A percentile compares a stretch with the other conserved stretches of the same genome.
Evolutionary conservation across 2,888 invertebrate genomes (phyloP).

Genomic region (Abrostola tripartita): DNA sequence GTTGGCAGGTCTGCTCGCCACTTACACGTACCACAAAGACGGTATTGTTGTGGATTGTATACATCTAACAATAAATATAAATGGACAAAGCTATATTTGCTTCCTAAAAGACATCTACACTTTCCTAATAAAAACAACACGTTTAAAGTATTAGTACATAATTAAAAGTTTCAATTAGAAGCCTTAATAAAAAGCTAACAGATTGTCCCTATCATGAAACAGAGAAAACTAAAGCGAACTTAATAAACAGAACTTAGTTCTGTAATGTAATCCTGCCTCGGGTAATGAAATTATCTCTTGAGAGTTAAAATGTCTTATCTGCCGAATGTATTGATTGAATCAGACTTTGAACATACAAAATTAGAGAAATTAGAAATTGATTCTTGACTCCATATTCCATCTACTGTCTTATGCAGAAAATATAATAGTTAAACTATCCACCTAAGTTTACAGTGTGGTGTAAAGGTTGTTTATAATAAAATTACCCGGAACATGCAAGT

Average conservation of each 20-base stretch:
- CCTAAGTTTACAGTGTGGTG: slow-evolving; percentile 10
- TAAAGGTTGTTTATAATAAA: slow-evolving; percentile 30
- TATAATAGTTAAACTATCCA: slow-evolving; percentile 7
- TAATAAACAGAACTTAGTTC: slow-evolving; percentile 51
- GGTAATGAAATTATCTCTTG: slow-evolving; percentile 49
- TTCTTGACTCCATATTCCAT: slow-evolving; percentile 8
- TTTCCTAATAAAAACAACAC: neutral
- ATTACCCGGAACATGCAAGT: slow-evolving; percentile 25
- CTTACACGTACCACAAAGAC: neutral
- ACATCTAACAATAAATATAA: neutral
- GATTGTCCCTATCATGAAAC: slow-evolving; percentile 25
- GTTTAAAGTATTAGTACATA: neutral
- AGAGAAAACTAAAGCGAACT: slow-evolving; percentile 48
- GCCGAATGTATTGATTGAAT: slow-evolving; percentile 52
- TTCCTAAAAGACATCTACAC: neutral
- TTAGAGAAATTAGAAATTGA: neutral
- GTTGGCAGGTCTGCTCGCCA: slow-evolving; percentile 1
- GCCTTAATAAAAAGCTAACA: slow-evolving; percentile 8
- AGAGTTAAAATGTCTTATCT: slow-evolving; percentile 42
- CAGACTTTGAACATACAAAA: slow-evolving; percentile 7
- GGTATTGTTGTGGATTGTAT: neutral
- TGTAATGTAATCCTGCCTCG: slow-evolving; percentile 50
- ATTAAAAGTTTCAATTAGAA: slow-evolving; percentile 1
- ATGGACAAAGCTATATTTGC: no score
- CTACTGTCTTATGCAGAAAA: no score